Percentiles rank a stretch among this genome's conserved stretches.
These are phyloP conservation scores for Scolanthus callimorphus DNA, from an alignment of 92 coral and sea anemone genomes.

Conservation along the genomic window DNA sequence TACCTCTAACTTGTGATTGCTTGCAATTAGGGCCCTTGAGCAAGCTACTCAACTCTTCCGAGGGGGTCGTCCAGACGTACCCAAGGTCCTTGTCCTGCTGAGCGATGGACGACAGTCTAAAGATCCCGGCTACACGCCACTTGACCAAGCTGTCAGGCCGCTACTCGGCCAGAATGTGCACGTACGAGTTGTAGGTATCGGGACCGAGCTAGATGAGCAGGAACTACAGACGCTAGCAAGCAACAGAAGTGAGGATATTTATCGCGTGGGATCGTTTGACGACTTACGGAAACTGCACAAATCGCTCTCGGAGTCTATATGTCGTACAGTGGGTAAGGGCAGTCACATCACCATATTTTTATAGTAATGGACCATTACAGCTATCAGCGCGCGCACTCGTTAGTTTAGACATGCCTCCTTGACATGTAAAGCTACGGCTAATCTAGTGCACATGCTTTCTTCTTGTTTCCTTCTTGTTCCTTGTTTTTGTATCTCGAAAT, in stretches of 20 bases:
- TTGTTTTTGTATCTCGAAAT: too few relatives aligned
- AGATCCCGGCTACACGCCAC: constrained; percentile 55
- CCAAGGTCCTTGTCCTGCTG: constrained; percentile 69
- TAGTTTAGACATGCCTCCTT: too few relatives aligned
- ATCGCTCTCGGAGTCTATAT: constrained; percentile 31
- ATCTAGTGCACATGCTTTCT: too few relatives aligned
- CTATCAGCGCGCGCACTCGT: too few relatives aligned
- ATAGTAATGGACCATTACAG: too few relatives aligned
- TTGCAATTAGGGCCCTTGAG: constrained; percentile 49
- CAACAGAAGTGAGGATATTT: constrained; percentile 14
- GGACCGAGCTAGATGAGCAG: constrained; percentile 48
- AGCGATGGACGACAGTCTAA: constrained; percentile 83
- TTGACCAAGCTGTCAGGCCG: constrained; percentile 61
- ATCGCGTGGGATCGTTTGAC: constrained; percentile 31
- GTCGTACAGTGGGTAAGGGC: constrained; percentile 43
- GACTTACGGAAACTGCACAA: constrained; percentile 29
- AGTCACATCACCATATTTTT: too few relatives aligned
- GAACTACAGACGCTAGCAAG: constrained; percentile 31
- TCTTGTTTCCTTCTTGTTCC: too few relatives aligned
- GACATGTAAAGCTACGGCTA: too few relatives aligned
- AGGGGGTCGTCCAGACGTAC: constrained; percentile 31
- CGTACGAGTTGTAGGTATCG: constrained; percentile 78
- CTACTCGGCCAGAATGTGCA: constrained; percentile 66
- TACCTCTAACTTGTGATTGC: too few relatives aligned
- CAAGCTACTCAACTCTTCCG: constrained; percentile 29